These are phyloP conservation scores for Momotus momota DNA, from an alignment of 2,797 vertebrate genomes.

Conservation along the genomic window DNA sequence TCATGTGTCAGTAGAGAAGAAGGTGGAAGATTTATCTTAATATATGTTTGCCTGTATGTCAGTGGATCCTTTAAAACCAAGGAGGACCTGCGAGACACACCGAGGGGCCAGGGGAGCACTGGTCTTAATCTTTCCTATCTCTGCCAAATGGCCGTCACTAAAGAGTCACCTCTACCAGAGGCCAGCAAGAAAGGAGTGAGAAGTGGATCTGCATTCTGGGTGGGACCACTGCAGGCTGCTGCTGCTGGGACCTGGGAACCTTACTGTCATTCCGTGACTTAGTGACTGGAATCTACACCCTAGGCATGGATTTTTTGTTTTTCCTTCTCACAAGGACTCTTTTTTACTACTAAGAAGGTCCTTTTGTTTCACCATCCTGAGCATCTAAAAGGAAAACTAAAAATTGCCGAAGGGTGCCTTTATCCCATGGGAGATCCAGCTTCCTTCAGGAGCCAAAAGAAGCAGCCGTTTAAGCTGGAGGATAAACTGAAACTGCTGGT, in stretches of 20 bases:
- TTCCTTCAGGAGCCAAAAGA: not conserved
- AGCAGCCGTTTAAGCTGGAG: not conserved
- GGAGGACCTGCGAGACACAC: not conserved
- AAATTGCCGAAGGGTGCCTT: not conserved
- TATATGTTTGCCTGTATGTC: not conserved
- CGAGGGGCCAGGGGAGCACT: not conserved
- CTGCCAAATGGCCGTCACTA: not conserved
- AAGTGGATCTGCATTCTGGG: not conserved
- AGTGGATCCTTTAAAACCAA: not conserved
- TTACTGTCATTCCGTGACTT: not conserved
- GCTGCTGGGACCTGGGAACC: accelerated
- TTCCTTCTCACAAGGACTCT: not conserved
- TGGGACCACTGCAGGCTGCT: not conserved
- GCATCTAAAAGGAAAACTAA: not conserved
- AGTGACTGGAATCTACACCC: not conserved
- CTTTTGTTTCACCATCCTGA: not conserved
- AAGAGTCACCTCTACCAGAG: not conserved
- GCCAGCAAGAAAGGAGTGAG: not conserved
- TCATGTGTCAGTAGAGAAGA: not conserved
- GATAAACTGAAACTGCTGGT: not conserved
- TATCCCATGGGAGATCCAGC: not conserved
- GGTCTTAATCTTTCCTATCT: not conserved
- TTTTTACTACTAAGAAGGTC: not conserved
- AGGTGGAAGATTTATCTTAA: not conserved
- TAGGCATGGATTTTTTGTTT: not conserved